phyloP scores from a whole-genome alignment of 2,797 vertebrate species.

The Amphiprion clarkii region DNA sequence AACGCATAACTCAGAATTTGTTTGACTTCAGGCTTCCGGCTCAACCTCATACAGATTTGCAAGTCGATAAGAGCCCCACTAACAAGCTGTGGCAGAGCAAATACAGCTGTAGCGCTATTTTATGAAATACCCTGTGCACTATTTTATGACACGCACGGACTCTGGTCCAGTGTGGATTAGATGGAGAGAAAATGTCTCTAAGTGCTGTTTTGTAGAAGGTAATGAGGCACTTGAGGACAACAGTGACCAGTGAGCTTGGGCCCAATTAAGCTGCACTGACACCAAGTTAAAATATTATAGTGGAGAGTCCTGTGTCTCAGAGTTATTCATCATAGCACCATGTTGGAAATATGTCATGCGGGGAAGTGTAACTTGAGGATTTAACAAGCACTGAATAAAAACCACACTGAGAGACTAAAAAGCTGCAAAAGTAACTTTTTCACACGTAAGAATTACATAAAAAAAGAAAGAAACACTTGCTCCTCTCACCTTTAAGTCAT shows the following conservation, averaged over 20 bases:
- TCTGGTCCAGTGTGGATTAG: conserved; percentile 42
- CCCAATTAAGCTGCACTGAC: conserved; percentile 66
- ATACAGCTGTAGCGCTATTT: conserved; percentile 40
- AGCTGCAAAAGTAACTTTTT: neutral
- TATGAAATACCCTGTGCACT: conserved; percentile 17
- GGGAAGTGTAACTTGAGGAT: conserved; percentile 19
- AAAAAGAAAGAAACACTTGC: neutral
- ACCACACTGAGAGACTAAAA: neutral
- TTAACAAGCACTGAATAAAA: conserved; percentile 51
- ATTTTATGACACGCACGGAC: conserved; percentile 33
- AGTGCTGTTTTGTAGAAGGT: conserved; percentile 67
- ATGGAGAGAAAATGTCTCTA: conserved; percentile 32
- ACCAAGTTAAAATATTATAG: conserved; percentile 50
- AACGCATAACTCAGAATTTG: conserved; percentile 3
- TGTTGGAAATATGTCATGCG: conserved; percentile 27
- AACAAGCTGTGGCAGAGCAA: conserved; percentile 53
- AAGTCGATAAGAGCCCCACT: conserved; percentile 49
- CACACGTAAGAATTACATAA: neutral
- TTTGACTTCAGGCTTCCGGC: conserved; percentile 34
- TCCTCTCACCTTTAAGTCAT: conserved; percentile 7
- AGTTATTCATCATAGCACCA: conserved; percentile 25
- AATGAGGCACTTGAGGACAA: conserved; percentile 67
- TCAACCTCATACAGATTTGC: conserved; percentile 32
- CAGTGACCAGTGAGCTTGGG: conserved; percentile 43
- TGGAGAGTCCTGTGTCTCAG: conserved; percentile 25